These are phyloP conservation scores for Miniopterus natalensis DNA, from an alignment of 2,113 vertebrate species.

Conservation along the genomic window DNA sequence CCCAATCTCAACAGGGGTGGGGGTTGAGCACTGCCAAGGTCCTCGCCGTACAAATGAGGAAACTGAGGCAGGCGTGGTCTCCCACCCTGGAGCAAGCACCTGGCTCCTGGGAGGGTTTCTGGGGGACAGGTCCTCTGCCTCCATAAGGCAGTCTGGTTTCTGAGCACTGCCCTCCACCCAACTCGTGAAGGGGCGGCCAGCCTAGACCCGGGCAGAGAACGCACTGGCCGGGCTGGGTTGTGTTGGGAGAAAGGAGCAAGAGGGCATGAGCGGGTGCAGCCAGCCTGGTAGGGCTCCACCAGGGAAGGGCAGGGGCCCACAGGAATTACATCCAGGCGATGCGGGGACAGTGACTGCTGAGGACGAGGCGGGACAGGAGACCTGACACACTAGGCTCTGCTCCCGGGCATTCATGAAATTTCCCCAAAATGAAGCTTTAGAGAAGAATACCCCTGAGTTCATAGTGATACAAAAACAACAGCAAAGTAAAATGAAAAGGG, in stretches of 20 bases:
- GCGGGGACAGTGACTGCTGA: background rate
- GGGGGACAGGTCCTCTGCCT: background rate
- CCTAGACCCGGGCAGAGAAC: too few relatives aligned
- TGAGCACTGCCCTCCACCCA: background rate
- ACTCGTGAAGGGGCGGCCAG: background rate
- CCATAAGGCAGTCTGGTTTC: background rate
- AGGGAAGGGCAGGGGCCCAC: background rate
- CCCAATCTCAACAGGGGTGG: background rate
- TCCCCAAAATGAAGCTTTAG: background rate
- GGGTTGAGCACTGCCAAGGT: background rate
- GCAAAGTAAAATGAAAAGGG: background rate
- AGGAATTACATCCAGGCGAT: accelerated
- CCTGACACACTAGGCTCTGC: background rate
- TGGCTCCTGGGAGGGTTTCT: background rate
- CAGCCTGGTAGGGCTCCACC: background rate
- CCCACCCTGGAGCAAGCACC: background rate
- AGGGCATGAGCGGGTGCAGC: background rate
- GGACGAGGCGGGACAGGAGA: too few relatives aligned
- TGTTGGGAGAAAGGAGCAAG: background rate
- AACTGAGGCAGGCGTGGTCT: background rate
- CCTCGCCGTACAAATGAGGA: background rate
- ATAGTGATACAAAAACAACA: background rate
- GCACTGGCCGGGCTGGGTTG: background rate
- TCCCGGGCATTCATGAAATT: background rate
- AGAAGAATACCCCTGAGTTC: background rate